Base-by-base conservation (phyloP, 2,113 vertebrate species). In the Trichechus manatus region DNA sequence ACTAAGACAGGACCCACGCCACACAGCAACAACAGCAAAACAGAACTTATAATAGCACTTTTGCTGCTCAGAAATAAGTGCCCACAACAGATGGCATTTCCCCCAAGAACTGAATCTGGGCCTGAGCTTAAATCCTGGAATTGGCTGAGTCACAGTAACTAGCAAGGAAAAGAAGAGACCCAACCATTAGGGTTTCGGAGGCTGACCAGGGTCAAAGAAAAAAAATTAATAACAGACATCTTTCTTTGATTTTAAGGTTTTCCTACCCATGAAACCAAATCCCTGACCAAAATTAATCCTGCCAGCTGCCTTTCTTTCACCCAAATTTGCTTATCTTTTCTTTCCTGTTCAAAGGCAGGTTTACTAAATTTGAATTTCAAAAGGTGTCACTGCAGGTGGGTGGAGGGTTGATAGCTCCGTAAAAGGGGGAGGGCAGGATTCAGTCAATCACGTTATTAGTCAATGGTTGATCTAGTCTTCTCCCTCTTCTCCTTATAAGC, bases 61-160 rank as follows among this genome's bases (percentile, higher is more conserved):
- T 61, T 82, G 47, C 77, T 91, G 50, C 50, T 66, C 42, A 66
- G 87, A 93, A 96, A 80, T 86, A 63, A 82, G 27, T 59, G 53
- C 23, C 44, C 59, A n/a, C 15, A 87, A 81, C 50, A 83, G 74
- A 92, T 36, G 63, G 27, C 22, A 83, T 84, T 95, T 92, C 75
- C 89, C 42, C 68, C 47, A 59, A 94, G 64, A 70, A 63, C 4
- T 33, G 66, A 81, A 81, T 68, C 9, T 56, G 36, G n/a, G 14
- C 42, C 70, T 79, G 79, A 84, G 44, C n/a, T 92, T 53, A 88
- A 81, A 47, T 91, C 56, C 59, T 56, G 50, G 36, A 75, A 88
- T 5, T 61, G 42, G 10, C 64, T 29, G 56, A 59, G 29, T 92
- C 39, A 61, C 20, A 85, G 4, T 72, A 82, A 66, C 44, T 50